Percentiles rank a stretch among this genome's conserved stretches.
phyloP scores from a whole-genome alignment of 2,797 vertebrate species.

The Microctenopoma stevenorrisi region DNA sequence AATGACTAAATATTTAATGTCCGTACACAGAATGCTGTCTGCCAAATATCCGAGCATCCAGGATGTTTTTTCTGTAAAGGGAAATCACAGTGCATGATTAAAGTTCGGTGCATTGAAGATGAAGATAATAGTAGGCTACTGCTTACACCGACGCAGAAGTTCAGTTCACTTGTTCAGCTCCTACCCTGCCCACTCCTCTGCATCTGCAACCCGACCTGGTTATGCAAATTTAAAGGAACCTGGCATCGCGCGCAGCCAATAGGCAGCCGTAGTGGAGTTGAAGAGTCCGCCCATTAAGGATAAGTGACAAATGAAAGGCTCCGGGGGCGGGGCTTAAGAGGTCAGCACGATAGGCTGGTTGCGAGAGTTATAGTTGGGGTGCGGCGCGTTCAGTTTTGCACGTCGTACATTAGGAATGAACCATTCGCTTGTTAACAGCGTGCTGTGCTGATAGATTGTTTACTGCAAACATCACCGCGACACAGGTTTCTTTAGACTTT shows the following conservation, averaged over 20 bases:
- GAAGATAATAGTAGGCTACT: constrained; percentile 50
- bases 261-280: rapidly evolving
- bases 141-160: constrained; percentile 79
- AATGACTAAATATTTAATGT: constrained; percentile 14
- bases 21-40: not conserved
- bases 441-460: constrained; percentile 16
- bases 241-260: constrained; percentile 71
- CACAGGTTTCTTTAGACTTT: not conserved
- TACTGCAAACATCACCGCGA: not conserved
- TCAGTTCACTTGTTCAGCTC: constrained; percentile 82
- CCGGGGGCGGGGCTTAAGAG: constrained; percentile 11
- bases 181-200: constrained; percentile 84
- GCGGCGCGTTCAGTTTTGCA: constrained; percentile 97
- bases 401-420: constrained; percentile 93
- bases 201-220: constrained; percentile 85
- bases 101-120: constrained; percentile 75
- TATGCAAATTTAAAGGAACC: constrained; percentile 80
- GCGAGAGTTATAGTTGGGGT: constrained; percentile 85
- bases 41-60: not conserved
- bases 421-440: constrained; percentile 78
- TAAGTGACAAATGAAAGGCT: constrained; percentile 63
- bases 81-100: constrained; percentile 53
- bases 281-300: constrained; percentile 44
- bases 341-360: constrained; percentile 35
- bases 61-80: constrained; percentile 33